phyloP scores from a whole-genome alignment of 2,797 vertebrate genomes.

The Karalla daura region DNA sequence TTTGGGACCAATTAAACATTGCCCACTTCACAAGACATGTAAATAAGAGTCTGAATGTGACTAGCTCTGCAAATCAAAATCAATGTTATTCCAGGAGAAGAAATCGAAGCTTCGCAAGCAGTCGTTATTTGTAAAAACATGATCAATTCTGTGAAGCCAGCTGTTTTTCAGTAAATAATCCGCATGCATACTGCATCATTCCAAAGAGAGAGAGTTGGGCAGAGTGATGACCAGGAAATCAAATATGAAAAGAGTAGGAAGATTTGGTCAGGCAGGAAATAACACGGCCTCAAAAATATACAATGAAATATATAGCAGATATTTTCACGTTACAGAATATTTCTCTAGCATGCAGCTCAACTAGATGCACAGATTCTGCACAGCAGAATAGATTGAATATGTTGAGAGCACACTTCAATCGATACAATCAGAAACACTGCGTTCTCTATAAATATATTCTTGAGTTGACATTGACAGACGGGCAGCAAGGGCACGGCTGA shows the following conservation, averaged over 20 bases:
- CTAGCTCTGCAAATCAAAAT: too few species aligned
- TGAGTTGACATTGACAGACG: constrained; percentile 30
- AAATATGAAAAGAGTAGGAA: not conserved
- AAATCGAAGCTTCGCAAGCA: too few species aligned
- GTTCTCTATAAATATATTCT: not conserved
- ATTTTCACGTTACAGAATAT: not conserved
- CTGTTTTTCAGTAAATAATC: not conserved
- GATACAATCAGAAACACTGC: not conserved
- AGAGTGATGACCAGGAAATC: constrained; percentile 2
- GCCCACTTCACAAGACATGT: too few species aligned
- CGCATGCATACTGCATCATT: not conserved
- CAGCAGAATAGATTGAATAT: not conserved
- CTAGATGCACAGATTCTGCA: not conserved
- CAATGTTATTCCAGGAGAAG: too few species aligned
- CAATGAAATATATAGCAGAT: too few species aligned
- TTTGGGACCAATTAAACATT: not conserved
- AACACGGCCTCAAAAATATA: not conserved
- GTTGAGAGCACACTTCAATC: not conserved
- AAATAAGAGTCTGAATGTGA: too few species aligned
- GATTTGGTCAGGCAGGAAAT: not conserved
- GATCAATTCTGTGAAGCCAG: not conserved
- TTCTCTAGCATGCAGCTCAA: not conserved
- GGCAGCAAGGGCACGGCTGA: constrained; percentile 28
- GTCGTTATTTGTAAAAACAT: too few species aligned
- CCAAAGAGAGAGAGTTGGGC: not conserved